These are phyloP conservation scores for Xyliphius kryptos DNA, from an alignment of 2,113 vertebrate species.

Conservation along the genomic window DNA sequence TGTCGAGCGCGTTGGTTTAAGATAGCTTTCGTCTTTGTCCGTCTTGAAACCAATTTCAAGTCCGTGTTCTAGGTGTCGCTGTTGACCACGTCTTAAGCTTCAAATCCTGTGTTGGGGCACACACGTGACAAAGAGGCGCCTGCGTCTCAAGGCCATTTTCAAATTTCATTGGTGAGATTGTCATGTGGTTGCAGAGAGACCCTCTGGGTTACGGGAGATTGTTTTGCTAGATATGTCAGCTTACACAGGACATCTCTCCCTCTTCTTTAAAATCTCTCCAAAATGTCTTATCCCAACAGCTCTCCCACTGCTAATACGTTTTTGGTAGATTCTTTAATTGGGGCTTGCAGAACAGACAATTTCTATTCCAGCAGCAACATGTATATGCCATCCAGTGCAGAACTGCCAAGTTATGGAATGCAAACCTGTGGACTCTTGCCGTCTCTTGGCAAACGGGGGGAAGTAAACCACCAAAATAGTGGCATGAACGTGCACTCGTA, in stretches of 20 bases:
- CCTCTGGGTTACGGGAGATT: constrained; percentile 94
- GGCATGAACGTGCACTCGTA: constrained; percentile 97
- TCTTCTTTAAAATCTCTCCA: constrained; percentile 89
- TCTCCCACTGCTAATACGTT: constrained; percentile 97
- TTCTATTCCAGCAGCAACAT: constrained; percentile 98
- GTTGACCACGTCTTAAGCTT: constrained; percentile 77
- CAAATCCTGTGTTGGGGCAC: constrained; percentile 58
- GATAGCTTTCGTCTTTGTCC: constrained; percentile 29
- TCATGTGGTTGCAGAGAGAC: constrained; percentile 97
- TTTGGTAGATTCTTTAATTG: constrained; percentile 97
- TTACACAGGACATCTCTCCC: constrained; percentile 97
- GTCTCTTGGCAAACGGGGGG: constrained; percentile 94
- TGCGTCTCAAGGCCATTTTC: constrained; percentile 96
- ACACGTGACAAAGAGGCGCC: constrained; percentile 76
- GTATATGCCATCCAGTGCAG: constrained; percentile 95
- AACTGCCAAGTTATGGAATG: constrained; percentile 99
- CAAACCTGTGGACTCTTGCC: constrained; percentile 99
- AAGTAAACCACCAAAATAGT: constrained; percentile 95
- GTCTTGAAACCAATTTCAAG: constrained; percentile 67
- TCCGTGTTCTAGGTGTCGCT: constrained; percentile 86
- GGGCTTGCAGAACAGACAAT: constrained; percentile 96
- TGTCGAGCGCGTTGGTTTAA: constrained; percentile 17
- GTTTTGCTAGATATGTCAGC: constrained; percentile 99
- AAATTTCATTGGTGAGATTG: constrained; percentile 97
- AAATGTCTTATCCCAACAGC: constrained; percentile 99